A percentile compares a stretch with the other conserved stretches of the same genome.
Conservation (phyloP, 2,888 invertebrate species). For the Agrilus biguttatus region DNA sequence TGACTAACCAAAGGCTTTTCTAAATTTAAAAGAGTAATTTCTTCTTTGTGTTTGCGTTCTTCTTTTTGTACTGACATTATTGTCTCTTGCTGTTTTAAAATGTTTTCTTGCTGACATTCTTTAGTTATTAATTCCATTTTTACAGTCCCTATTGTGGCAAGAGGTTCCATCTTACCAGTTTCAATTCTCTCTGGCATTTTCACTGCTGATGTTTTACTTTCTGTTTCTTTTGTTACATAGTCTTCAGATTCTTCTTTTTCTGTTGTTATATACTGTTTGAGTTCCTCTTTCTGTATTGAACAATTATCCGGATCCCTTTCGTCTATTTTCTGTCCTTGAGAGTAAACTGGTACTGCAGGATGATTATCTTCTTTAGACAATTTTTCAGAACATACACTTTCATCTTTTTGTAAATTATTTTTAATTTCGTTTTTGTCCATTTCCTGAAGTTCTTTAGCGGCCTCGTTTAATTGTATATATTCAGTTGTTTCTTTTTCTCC, state of each 20-base stretch:
- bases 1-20: constrained; percentile 1
- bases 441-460: background rate
- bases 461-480: background rate
- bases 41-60: background rate
- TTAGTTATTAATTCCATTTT: background rate
- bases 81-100: background rate
- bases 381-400: too few relatives aligned
- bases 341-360: too few relatives aligned
- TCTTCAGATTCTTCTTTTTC: constrained; percentile 4
- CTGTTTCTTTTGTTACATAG: background rate
- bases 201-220: background rate
- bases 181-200: background rate
- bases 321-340: too few relatives aligned
- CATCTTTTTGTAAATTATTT: too few relatives aligned
- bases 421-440: background rate
- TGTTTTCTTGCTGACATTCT: background rate
- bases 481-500: background rate
- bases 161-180: background rate
- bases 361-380: too few relatives aligned
- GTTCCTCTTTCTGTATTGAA: background rate
- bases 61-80: background rate
- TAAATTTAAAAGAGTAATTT: background rate
- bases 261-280: constrained; percentile 3
- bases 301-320: too few relatives aligned
- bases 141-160: background rate